Conservation (phyloP, 2,113 vertebrate genomes). For the Lasiurus cinereus region DNA sequence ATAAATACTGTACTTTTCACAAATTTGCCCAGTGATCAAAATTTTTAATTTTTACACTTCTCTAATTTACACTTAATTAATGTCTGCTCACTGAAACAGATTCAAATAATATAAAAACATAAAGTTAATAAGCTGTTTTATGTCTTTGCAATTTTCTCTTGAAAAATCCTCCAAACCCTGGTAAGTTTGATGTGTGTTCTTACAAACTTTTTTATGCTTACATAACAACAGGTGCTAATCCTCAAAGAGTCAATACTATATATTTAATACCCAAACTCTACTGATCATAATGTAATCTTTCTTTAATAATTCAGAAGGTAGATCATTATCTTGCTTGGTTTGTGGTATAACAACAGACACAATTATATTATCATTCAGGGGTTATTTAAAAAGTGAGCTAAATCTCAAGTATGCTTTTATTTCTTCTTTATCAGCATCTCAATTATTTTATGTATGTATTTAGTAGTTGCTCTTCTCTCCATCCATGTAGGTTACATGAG, state of each 20-base stretch:
- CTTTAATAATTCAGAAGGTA: conserved; percentile 36
- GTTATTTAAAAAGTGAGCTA: background rate
- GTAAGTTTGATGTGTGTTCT: background rate
- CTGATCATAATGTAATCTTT: conserved; percentile 44
- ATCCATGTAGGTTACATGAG: background rate
- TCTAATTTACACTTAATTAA: conserved; percentile 27
- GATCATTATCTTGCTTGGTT: background rate
- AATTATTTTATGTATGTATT: conserved; percentile 37
- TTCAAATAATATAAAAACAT: conserved; percentile 34
- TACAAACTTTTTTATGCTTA: conserved; percentile 3
- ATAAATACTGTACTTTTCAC: conserved; percentile 6
- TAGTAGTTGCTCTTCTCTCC: conserved; percentile 22
- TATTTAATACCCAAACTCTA: conserved; percentile 44
- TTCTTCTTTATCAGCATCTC: conserved; percentile 19
- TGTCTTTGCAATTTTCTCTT: background rate
- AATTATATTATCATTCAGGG: background rate
- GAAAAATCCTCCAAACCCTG: background rate
- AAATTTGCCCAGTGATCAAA: conserved; percentile 31
- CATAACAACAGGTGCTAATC: background rate
- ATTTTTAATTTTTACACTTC: conserved; percentile 49
- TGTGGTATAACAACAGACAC: conserved; percentile 23
- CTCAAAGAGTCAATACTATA: conserved; percentile 8
- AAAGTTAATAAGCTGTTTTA: conserved; percentile 28
- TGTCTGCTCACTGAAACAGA: conserved; percentile 11
- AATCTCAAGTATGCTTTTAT: background rate